phyloP scores from a whole-genome alignment of 2,888 invertebrate species.

The Eueremaeus valkanovi region DNA sequence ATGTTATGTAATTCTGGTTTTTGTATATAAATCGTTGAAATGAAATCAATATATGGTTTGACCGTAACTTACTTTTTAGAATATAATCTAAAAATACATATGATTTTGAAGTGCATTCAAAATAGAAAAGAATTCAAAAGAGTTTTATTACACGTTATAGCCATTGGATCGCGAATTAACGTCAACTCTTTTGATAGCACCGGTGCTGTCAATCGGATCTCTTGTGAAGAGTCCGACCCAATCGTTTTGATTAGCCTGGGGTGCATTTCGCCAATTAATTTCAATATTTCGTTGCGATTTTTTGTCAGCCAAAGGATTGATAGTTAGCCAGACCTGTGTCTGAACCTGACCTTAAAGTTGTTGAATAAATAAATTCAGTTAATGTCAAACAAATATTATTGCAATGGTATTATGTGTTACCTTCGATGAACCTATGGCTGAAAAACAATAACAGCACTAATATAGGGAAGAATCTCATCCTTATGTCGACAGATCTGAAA shows the following conservation, averaged over 20 bases:
- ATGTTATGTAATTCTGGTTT: too few relatives aligned
- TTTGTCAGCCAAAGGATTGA: conserved; percentile 47
- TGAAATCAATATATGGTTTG: too few relatives aligned
- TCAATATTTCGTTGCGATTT: conserved; percentile 45
- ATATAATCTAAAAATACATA: too few relatives aligned
- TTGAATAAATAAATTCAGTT: neutral
- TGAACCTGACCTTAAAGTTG: conserved; percentile 21
- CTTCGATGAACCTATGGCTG: neutral
- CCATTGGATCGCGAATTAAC: conserved; percentile 45
- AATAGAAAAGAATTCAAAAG: neutral
- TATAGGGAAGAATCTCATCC: conserved; percentile 16
- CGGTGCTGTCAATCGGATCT: conserved; percentile 48
- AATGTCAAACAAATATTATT: neutral
- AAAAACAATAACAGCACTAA: neutral
- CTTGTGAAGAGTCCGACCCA: conserved; percentile 51
- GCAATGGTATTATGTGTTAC: neutral
- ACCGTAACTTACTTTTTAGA: too few relatives aligned
- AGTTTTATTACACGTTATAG: conserved; percentile 46
- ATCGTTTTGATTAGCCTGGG: conserved; percentile 46
- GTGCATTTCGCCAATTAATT: conserved; percentile 47
- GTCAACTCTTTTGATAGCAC: conserved; percentile 43
- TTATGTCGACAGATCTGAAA: too few relatives aligned
- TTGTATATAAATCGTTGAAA: too few relatives aligned
- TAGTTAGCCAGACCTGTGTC: conserved; percentile 47
- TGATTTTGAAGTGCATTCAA: neutral